These are phyloP conservation scores for Chrysomela aeneicollis DNA, from an alignment of 2,888 invertebrate genomes.

Conservation along the genomic window DNA sequence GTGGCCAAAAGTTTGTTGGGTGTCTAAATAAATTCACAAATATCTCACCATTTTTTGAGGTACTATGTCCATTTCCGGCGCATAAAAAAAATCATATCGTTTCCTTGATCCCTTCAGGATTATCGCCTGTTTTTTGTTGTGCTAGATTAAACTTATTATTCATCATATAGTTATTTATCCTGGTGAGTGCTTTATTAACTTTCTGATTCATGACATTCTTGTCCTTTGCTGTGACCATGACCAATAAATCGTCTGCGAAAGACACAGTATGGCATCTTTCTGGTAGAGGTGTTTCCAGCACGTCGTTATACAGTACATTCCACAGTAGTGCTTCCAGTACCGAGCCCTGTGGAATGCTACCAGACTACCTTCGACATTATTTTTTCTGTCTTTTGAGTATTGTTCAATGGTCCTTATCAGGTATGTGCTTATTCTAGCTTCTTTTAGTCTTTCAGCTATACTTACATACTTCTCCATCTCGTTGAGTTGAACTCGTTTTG, in stretches of 20 bases:
- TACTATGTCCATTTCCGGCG: not conserved
- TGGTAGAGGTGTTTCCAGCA: not conserved
- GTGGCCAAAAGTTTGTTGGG: not conserved
- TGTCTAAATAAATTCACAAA: not conserved
- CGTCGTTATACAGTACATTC: slow-evolving; percentile 1
- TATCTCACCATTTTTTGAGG: not conserved
- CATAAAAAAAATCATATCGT: not conserved
- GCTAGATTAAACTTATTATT: not conserved
- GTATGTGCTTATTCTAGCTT: not conserved
- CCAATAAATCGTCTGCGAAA: slow-evolving; percentile 7
- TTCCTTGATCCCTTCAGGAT: not conserved
- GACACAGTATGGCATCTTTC: not conserved
- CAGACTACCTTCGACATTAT: no score
- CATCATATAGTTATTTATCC: no score
- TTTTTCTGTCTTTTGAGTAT: no score
- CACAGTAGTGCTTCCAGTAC: not conserved
- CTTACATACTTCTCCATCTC: no score
- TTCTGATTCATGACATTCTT: not conserved
- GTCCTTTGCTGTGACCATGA: not conserved
- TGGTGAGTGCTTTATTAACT: not conserved
- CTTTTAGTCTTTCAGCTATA: not conserved
- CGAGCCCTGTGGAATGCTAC: slow-evolving; percentile 11
- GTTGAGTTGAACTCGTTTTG: no score
- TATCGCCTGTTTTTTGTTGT: not conserved
- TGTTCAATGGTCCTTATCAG: no score